Conservation (phyloP, 2,888 invertebrate genomes). For the Leptogaster cylindrica region DNA sequence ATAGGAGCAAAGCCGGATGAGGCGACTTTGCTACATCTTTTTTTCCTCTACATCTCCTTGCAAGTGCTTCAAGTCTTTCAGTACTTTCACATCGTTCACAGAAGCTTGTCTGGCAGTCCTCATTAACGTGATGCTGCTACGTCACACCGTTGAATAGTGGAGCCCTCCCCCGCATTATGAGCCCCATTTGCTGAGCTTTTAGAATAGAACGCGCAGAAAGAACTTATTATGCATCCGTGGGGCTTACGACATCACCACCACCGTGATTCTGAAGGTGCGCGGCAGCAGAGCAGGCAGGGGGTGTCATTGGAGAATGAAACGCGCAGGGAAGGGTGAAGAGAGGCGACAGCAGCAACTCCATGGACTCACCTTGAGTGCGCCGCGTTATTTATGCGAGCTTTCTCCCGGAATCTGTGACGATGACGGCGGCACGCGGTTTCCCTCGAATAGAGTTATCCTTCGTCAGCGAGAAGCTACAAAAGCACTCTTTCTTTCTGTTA, state of each 20-base stretch:
- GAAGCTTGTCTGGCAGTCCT: constrained; percentile 4
- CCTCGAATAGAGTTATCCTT: too few species aligned
- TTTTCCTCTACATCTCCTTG: too few species aligned
- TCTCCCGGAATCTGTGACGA: constrained; percentile 28
- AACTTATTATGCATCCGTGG: background rate
- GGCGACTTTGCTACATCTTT: background rate
- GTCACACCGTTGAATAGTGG: constrained; percentile 35
- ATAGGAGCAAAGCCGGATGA: background rate
- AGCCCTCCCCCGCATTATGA: constrained; percentile 30
- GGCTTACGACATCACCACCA: background rate
- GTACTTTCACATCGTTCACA: constrained; percentile 1
- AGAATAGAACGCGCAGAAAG: constrained; percentile 8
- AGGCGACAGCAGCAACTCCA: background rate
- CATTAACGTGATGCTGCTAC: constrained; percentile 8
- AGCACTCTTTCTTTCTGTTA: too few species aligned
- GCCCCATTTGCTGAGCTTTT: constrained; percentile 18
- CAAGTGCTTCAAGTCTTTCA: too few species aligned
- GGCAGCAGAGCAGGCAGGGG: too few species aligned
- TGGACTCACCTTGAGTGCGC: constrained; percentile 24
- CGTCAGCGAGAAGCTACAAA: too few species aligned
- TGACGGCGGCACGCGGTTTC: too few species aligned
- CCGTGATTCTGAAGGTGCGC: background rate
- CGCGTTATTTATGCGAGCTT: constrained; percentile 22
- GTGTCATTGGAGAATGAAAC: too few species aligned
- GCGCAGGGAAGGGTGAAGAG: too few species aligned